Evolutionary conservation across 2,888 invertebrate genomes (phyloP).

Genomic region (Tinea semifulvella): DNA sequence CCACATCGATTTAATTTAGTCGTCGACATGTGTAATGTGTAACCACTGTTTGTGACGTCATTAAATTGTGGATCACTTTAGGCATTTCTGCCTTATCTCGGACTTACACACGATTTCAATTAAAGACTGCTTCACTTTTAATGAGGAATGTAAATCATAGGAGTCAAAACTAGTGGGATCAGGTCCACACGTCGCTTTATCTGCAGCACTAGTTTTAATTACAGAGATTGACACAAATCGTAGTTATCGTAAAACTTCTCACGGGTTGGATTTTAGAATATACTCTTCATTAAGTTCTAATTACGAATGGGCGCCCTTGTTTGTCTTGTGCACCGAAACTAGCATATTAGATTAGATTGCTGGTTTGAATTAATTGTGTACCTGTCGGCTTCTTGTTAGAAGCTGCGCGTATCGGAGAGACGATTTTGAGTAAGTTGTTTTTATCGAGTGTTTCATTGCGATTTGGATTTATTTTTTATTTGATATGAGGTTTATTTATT

Average conservation of each 20-base stretch:
- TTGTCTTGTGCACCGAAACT: constrained; percentile 62
- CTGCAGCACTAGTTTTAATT: constrained; percentile 65
- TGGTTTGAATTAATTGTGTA: constrained; percentile 64
- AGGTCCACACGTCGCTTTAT: constrained; percentile 42
- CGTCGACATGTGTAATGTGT: too few species aligned
- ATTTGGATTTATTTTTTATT: constrained; percentile 1
- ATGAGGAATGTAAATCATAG: constrained; percentile 49
- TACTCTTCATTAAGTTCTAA: constrained; percentile 61
- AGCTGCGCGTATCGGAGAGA: constrained; percentile 38
- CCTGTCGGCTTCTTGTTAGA: constrained; percentile 58
- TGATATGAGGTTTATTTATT: neutral
- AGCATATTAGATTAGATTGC: constrained; percentile 65
- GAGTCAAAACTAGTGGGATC: constrained; percentile 53
- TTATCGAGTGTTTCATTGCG: constrained; percentile 4
- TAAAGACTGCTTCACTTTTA: constrained; percentile 54
- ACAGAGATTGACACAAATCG: constrained; percentile 64
- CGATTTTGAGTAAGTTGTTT: constrained; percentile 43
- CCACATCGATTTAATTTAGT: too few species aligned
- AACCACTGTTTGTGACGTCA: constrained; percentile 5
- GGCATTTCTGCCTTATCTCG: constrained; percentile 10
- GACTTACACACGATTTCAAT: constrained; percentile 59
- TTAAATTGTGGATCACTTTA: constrained; percentile 5
- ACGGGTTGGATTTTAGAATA: constrained; percentile 62
- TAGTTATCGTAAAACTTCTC: constrained; percentile 62
- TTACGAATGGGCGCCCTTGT: constrained; percentile 64